phyloP scores from a whole-genome alignment of 2,797 vertebrate genomes.

The Nyctibius grandis region DNA sequence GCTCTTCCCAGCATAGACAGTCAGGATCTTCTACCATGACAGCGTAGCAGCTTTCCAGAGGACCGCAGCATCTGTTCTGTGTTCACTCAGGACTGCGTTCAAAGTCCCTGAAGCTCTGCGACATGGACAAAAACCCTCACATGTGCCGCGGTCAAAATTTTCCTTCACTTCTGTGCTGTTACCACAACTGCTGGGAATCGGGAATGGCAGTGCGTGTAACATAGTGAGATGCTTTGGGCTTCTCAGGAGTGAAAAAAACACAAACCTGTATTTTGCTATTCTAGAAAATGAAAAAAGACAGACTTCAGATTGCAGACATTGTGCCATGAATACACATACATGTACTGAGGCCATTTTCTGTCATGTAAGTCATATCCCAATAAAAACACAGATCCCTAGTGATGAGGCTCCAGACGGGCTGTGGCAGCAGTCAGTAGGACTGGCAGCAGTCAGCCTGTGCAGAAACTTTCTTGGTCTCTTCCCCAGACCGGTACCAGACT shows the following conservation, averaged over 20 bases:
- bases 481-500: not conserved
- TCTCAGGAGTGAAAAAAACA: not conserved
- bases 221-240: not conserved
- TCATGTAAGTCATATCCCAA: fast-evolving
- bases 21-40: too few species aligned
- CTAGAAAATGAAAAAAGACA: not conserved
- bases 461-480: not conserved
- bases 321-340: too few species aligned
- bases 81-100: too few species aligned
- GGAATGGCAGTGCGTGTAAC: not conserved
- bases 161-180: not conserved
- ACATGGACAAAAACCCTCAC: fast-evolving
- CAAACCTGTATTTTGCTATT: not conserved
- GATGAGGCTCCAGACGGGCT: not conserved
- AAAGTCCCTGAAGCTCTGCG: not conserved
- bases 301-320: not conserved
- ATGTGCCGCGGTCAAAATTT: not conserved
- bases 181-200: too few species aligned
- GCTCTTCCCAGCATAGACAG: too few species aligned
- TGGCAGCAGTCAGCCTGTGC: not conserved
- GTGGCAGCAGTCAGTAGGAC: not conserved
- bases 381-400: not conserved
- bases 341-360: not conserved
- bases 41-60: not conserved
- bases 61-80: not conserved